Conservation (phyloP, 2,797 vertebrate genomes). For the Syndactyla subalaris region DNA sequence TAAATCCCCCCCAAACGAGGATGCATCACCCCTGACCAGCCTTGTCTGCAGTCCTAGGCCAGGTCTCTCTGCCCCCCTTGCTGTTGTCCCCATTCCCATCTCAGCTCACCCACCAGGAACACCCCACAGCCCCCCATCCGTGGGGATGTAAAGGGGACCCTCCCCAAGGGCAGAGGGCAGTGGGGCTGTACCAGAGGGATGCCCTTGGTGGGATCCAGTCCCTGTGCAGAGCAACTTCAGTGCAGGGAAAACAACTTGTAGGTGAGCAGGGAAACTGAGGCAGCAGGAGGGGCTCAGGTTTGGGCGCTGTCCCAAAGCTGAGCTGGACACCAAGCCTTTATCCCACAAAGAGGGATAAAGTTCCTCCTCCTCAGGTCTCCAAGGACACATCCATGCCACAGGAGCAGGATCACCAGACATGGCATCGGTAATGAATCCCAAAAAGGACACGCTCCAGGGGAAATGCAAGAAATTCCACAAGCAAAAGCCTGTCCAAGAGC, state of each 20-base stretch:
- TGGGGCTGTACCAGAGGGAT: accelerated
- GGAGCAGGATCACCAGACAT: accelerated
- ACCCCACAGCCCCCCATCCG: background rate
- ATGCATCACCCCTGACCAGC: background rate
- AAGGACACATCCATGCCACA: accelerated
- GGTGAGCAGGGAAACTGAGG: constrained; percentile 3
- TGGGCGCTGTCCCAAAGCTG: background rate
- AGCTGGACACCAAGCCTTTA: accelerated
- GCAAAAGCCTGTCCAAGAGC: background rate
- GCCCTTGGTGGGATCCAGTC: background rate
- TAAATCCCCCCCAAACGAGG: background rate
- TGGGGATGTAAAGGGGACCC: background rate
- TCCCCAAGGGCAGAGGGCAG: accelerated
- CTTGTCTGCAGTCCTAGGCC: background rate
- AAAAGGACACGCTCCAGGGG: background rate
- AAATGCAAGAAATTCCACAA: background rate
- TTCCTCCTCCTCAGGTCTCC: background rate
- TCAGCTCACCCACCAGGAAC: background rate
- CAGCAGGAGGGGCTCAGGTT: background rate
- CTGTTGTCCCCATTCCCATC: background rate
- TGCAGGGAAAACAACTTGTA: accelerated
- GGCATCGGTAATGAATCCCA: background rate
- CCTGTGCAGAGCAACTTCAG: background rate
- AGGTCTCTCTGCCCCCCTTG: background rate
- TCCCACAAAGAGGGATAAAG: accelerated